Base-by-base conservation (phyloP, 1,140 invertebrate genomes). In the Pseudachorutes palmiensis region DNA sequence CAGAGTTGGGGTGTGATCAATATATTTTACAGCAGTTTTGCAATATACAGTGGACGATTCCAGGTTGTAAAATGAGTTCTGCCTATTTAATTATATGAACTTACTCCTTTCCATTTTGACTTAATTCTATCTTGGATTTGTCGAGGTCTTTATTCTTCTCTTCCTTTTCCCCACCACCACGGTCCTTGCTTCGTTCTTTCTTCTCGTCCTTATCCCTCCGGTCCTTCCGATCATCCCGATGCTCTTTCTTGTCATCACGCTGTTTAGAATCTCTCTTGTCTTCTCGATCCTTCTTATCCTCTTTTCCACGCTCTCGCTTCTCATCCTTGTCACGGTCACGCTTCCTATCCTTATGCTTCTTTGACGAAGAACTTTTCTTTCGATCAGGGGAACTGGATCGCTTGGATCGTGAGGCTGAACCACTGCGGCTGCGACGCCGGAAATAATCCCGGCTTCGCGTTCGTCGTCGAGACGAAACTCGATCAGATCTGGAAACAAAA, bases 351-450 rank as follows among this genome's bases (percentile, higher is more conserved):
- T 74, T 71, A 51, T 81, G 62, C 26, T 70, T 67, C 41, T 70
- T 55, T 41, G 33, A 29, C 62, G 58, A 55, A 26, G 26, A 57
- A 60, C 58, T 24, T 74, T 73, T 64, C 14, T 81, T 81, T 0
- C 78, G 78, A 57, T 80, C 70, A 62, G 66, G 78, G 0, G 82
- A 83, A 3, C 83, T 72, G 0, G 83, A 83, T 19, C 82, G 76
- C 67, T 80, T 80, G 24, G 77, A 84, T 59, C 74, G 78, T 0
- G 81, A 82, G 1, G 78, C 75, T 0, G 81, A 81, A 22, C 72
- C 36, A 48, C 79, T 75, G 77, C 9, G 5, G 51, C 51, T 12
- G 14, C 24, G 12, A 19, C 51, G 51, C 51, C 24, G 3, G 24
- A 5, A 24, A 0, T 81, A 82, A 51, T 80, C 78, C 0, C 81